A percentile compares a stretch with the other conserved stretches of the same genome.
These are phyloP conservation scores for Puffinus mauretanicus DNA, from an alignment of 2,113 vertebrate species.

Conservation along the genomic window DNA sequence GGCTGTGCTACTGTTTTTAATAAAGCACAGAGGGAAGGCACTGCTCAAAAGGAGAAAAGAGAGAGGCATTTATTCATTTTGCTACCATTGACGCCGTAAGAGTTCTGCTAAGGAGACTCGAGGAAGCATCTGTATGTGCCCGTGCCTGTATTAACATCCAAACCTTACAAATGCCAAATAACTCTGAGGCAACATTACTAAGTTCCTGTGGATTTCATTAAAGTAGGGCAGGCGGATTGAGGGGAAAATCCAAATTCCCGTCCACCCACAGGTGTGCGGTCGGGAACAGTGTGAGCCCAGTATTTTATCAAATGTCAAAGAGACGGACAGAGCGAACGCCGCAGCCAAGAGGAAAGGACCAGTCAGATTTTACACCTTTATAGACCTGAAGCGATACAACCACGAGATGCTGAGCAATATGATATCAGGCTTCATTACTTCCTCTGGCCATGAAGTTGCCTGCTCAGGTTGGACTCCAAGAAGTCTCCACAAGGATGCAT, in stretches of 20 bases:
- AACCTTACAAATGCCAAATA: background rate
- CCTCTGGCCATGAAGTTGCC: background rate
- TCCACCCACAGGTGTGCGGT: background rate
- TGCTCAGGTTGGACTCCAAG: background rate
- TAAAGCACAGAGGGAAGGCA: background rate
- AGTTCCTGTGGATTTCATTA: background rate
- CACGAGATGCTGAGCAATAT: background rate
- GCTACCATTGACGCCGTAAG: accelerated
- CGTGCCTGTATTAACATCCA: background rate
- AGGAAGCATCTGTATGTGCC: background rate
- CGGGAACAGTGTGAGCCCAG: background rate
- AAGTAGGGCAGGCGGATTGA: background rate
- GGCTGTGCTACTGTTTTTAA: background rate
- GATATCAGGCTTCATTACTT: background rate
- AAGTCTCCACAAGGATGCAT: background rate
- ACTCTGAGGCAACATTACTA: background rate
- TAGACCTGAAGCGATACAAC: background rate
- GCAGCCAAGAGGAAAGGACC: background rate
- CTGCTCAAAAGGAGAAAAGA: background rate
- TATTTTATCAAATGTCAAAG: background rate
- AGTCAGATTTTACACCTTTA: background rate
- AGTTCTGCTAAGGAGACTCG: background rate
- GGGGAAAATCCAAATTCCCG: background rate
- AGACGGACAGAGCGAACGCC: accelerated
- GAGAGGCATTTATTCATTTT: background rate